Evolutionary conservation across 2,888 invertebrate genomes (phyloP).

Genomic region (Eucera pruinosa): DNA sequence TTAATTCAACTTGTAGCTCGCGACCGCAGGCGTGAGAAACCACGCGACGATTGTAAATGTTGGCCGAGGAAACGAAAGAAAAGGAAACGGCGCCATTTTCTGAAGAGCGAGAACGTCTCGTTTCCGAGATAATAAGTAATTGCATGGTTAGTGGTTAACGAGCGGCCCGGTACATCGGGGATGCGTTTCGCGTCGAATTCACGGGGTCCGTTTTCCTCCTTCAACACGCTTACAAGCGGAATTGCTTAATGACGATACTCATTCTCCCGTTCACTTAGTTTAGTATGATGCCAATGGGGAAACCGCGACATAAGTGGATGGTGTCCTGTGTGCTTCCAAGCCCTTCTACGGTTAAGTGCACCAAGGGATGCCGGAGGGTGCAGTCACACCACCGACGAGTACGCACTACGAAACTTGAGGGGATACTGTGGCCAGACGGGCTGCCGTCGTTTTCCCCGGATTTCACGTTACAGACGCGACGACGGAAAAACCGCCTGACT

Average conservation of each 20-base stretch:
- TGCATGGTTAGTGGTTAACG: slow-evolving; percentile 32
- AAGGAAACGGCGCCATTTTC: slow-evolving; percentile 27
- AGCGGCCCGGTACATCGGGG: slow-evolving; percentile 11
- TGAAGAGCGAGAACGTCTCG: not conserved
- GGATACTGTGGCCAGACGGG: slow-evolving; percentile 38
- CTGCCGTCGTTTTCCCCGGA: slow-evolving; percentile 38
- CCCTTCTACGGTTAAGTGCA: slow-evolving; percentile 77
- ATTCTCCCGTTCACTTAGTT: slow-evolving; percentile 78
- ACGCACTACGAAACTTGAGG: slow-evolving; percentile 50
- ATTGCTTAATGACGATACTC: slow-evolving; percentile 78
- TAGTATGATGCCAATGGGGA: slow-evolving; percentile 73
- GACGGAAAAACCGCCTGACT: not conserved
- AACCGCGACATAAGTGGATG: slow-evolving; percentile 78
- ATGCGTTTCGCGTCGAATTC: slow-evolving; percentile 49
- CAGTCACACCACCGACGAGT: slow-evolving; percentile 66
- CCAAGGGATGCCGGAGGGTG: slow-evolving; percentile 71
- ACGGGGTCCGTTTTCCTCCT: slow-evolving; percentile 55
- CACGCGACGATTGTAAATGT: not conserved
- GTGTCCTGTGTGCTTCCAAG: slow-evolving; percentile 73
- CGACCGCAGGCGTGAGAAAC: slow-evolving; percentile 26
- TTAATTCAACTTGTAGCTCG: not conserved
- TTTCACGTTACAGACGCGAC: slow-evolving; percentile 26
- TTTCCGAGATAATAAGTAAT: slow-evolving; percentile 38
- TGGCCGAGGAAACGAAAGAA: not conserved
- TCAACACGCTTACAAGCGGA: slow-evolving; percentile 68